These are phyloP conservation scores for Diorhabda carinulata DNA, from an alignment of 1,140 invertebrate species.

Conservation along the genomic window DNA sequence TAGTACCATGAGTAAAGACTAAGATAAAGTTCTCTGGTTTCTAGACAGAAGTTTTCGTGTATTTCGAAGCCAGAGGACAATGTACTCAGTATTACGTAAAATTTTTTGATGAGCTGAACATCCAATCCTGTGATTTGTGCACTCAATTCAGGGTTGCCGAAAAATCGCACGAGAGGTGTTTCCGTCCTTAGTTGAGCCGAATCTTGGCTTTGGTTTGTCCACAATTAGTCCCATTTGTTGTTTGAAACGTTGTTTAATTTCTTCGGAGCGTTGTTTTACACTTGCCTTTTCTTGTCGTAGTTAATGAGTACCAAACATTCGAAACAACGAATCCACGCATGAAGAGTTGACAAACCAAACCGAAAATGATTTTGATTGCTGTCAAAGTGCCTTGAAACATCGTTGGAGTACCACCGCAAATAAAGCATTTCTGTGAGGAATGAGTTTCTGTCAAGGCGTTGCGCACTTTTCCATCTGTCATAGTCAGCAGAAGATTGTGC, in stretches of 20 bases:
- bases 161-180: slow-evolving; percentile 19
- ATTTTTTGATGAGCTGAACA: background rate
- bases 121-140: slow-evolving; percentile 9
- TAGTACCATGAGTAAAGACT: slow-evolving; percentile 37
- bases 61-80: slow-evolving; percentile 2
- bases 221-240: slow-evolving; percentile 16
- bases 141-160: slow-evolving; percentile 5
- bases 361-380: slow-evolving; percentile 10
- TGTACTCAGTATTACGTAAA: slow-evolving; percentile 1
- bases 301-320: slow-evolving; percentile 14
- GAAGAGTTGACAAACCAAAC: slow-evolving; percentile 18
- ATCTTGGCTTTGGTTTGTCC: slow-evolving; percentile 18
- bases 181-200: slow-evolving; percentile 17
- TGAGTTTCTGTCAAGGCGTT: slow-evolving; percentile 36
- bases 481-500: slow-evolving; percentile 33
- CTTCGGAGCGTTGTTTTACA: slow-evolving; percentile 10
- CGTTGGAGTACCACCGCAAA: slow-evolving; percentile 34
- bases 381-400: slow-evolving; percentile 11
- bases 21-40: slow-evolving; percentile 30
- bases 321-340: slow-evolving; percentile 19
- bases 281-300: slow-evolving; percentile 18
- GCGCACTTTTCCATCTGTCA: slow-evolving; percentile 50
- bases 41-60: background rate
- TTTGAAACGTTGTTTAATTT: slow-evolving; percentile 27
- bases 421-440: slow-evolving; percentile 30